Percentiles rank a stretch among this genome's conserved stretches.
Conservation (phyloP, 2,797 vertebrate species). For the Acropternis orthonyx region DNA sequence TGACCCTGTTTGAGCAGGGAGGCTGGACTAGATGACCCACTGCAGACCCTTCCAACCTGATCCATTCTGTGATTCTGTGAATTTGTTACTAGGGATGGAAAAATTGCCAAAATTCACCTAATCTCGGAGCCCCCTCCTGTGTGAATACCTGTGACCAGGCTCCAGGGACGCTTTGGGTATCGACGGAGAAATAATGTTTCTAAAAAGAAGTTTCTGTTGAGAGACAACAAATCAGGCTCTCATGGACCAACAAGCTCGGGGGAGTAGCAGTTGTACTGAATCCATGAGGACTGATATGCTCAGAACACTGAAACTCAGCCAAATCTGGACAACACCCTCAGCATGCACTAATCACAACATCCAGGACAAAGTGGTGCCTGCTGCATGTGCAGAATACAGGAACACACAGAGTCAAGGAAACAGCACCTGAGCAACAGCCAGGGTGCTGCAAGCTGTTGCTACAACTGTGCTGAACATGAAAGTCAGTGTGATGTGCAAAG, state of each 20-base stretch:
- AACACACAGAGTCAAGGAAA: background rate
- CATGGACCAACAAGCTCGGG: accelerated
- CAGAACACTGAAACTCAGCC: background rate
- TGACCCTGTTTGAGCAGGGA: background rate
- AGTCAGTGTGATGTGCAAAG: background rate
- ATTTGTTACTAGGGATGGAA: background rate
- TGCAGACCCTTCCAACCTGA: background rate
- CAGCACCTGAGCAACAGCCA: background rate
- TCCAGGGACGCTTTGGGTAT: background rate
- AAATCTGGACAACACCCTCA: background rate
- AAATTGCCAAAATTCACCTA: background rate
- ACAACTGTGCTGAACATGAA: background rate
- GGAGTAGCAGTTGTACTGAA: background rate
- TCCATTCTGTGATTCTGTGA: background rate
- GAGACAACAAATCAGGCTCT: background rate
- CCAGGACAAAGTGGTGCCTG: background rate
- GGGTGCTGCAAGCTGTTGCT: background rate
- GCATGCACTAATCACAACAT: accelerated
- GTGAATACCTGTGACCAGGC: background rate
- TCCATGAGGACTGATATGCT: background rate
- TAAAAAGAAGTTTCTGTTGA: background rate
- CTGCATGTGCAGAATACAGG: accelerated
- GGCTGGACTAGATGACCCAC: background rate
- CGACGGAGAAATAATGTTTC: background rate
- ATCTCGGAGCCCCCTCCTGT: background rate